Evolutionary conservation across 2,113 vertebrate genomes (phyloP), one percentile per base, ranked within the genome.

Genomic region (Nerophis ophidion): DNA sequence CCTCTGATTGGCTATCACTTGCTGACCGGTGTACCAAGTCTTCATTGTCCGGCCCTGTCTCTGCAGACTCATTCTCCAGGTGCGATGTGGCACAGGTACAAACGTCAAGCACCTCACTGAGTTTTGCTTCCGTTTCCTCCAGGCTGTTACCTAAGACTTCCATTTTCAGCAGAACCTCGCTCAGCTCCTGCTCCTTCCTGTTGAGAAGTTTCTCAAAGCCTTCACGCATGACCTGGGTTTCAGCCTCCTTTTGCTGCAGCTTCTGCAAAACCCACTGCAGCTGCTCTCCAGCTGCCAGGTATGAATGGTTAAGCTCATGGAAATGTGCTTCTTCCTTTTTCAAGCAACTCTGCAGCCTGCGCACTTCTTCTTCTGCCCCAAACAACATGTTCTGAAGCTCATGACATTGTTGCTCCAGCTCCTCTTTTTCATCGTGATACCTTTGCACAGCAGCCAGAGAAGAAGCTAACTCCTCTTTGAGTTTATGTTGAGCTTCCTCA

Each of bases 121-220:
- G 81, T 60, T 86, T 92, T 54, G 82, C 63, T 70, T 93, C 93
- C 0, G 91, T 89, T 79, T 95, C 93, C 72, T 95, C 92, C 66
- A 93, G 79, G 67, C 86, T 93, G 61, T 86, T 93, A 17, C 92
- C 93, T 51, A 92, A 73, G 53, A 92, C 88, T 51, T 92, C 88
- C 88, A 93, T 91, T 87, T 94, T 96, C 79, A 93, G 81, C 68
- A 94, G 77, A 55, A 91, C 87, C 68, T 95, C 92, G n/a, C 78
- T 90, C 63, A 96, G 88, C 67, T 93, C 93, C 64, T 87, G 90
- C 46, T 95, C 93, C 68, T 95, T 95, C 75, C 85, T 88, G 34
- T 91, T 89, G 12, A 95, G 84, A 13, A 83, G 72, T 56, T 86
- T 90, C 69, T 92, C 82, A 0, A 94, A 93, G 57, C 86, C 79